Evolutionary conservation across 2,113 vertebrate species (phyloP).

Genomic region (Vanacampus margaritifer): DNA sequence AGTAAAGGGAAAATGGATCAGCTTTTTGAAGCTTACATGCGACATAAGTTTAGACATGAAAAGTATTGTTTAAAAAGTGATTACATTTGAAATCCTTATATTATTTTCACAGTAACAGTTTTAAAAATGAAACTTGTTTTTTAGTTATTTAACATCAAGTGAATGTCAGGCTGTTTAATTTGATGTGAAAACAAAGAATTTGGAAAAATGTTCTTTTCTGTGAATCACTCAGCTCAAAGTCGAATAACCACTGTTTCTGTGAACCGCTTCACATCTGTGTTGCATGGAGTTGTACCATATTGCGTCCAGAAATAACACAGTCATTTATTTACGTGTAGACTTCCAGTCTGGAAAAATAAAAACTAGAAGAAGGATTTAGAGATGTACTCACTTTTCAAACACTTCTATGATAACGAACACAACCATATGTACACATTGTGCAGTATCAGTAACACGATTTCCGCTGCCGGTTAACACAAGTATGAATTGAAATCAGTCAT

Average conservation of each 20-base stretch:
- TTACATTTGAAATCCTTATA: background rate
- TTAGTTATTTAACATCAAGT: background rate
- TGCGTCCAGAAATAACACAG: background rate
- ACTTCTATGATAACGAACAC: background rate
- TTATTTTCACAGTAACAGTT: background rate
- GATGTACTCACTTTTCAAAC: background rate
- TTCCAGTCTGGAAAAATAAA: background rate
- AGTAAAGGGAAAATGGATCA: background rate
- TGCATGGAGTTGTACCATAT: too few relatives aligned
- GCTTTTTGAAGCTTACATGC: background rate
- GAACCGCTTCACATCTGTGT: too few relatives aligned
- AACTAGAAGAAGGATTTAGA: background rate
- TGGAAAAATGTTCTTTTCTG: too few relatives aligned
- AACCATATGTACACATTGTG: background rate
- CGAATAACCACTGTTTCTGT: too few relatives aligned
- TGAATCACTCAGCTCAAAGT: too few relatives aligned
- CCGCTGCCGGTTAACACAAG: constrained; percentile 5
- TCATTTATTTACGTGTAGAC: background rate
- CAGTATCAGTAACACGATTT: background rate
- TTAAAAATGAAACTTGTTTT: background rate
- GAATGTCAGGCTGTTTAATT: background rate
- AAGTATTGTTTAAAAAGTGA: background rate
- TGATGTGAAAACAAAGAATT: background rate
- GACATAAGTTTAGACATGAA: background rate
- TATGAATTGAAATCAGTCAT: background rate